Base-by-base conservation (phyloP, 2,797 vertebrate genomes). In the Helarctos malayanus region DNA sequence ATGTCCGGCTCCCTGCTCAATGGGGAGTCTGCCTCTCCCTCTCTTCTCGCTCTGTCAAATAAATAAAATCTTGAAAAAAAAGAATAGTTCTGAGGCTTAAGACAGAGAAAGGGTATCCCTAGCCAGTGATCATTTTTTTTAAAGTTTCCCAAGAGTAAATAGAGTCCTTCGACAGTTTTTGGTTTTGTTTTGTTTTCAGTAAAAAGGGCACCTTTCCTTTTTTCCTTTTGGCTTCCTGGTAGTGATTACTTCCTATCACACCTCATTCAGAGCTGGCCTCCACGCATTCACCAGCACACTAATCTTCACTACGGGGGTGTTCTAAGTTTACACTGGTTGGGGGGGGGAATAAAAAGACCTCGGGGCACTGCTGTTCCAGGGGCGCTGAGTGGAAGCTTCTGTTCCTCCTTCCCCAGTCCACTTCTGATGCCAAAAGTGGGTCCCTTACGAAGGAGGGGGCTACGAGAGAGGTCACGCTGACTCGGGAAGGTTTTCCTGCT, bases 191-290 rank as follows among this genome's bases (percentile, higher is more conserved):
- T 69, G n/a, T 68, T 68, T 68, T 35, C n/a, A 68, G 97, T 97
- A 95, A 97, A 97, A 98, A 97, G 97, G 97, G 97, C 97, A 94
- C 57, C 14, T 99, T 98, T 98, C 98, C 98, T 98, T 96, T 3
- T 90, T 97, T 97, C 93, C 94, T 98, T 98, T 98, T 97, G 98
- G 97, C 97, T 98, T 98, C 96, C 92, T 41, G 97, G 97, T 85
- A 97, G 91, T 81, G 91, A 92, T 41, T 83, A 45, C 69, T 89
- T 88, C 82, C 92, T 90, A 59, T 97, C 98, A 91, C 0, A 80
- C 96, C 81, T 97, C 97, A 92, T 96, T 96, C 86, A 93, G 97
- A 89, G 95, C 49, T 95, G 97, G 95, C 98, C 98, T 98, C 98
- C 97, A 97, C 96, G 97, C 95, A 97, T 59, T 97, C 97, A 79